Evolutionary conservation across 1,140 invertebrate species (phyloP), one percentile per base, ranked within the genome.

Genomic region (Drosophila parvula): DNA sequence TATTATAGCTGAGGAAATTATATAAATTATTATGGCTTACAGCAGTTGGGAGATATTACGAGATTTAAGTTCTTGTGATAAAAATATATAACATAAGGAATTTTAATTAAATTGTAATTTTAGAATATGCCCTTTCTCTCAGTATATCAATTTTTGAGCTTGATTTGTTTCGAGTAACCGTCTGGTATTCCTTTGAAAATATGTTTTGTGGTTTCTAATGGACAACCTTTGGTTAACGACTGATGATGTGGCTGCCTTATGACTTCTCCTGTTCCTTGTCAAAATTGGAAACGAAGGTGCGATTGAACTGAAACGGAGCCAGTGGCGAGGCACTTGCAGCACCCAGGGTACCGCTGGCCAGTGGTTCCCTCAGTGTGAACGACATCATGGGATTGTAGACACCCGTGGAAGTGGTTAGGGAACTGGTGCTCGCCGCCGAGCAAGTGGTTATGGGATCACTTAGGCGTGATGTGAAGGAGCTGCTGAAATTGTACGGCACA

Each of bases 361-460:
- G 14, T 3, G 84, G 84, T 27, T 89, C 85, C 32, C 84, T 60
- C 45, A 89, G 61, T 14, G 84, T 89, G 40, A 89, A 89, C 14
- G 84, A 76, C 84, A 89, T 89, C 81, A 89, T 90, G 59, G 84
- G 84, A 78, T 89, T 89, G 50, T 89, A 89, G 8, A 89, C 84
- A 5, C 84, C 84, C 16, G 84, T 89, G 48, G 77, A 74, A 18
- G 84, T 80, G 34, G 81, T 78, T 16, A 74, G 67, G 2, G 61
- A 40, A 44, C 59, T 68, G 27, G 79, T 63, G 16, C 36, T 79
- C n/a, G 74, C 51, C 1, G 60, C 51, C 1, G 60, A 45, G 43
- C 53, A 60, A 41, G 64, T 80, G 40, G 64, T 34, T 22, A 62
- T 62, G 16, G 80, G 60, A 12, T 81, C 79, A 36, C 38, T 71